These are phyloP conservation scores for Ictalurus furcatus DNA, from an alignment of 2,113 vertebrate species.

Conservation along the genomic window DNA sequence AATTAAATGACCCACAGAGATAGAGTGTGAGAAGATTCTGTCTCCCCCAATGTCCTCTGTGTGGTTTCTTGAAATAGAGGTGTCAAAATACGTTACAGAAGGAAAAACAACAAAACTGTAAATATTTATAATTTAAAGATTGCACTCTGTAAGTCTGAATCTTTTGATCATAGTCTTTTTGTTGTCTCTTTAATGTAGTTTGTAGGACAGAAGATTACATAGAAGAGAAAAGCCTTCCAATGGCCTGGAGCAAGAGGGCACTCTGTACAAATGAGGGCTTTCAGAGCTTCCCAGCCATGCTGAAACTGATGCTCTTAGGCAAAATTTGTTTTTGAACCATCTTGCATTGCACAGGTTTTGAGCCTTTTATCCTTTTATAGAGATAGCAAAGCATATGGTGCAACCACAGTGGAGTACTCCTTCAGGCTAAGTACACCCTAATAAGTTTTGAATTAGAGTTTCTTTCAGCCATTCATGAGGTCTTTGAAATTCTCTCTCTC, in stretches of 20 bases:
- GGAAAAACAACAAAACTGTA: background rate
- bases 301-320: constrained; percentile 40
- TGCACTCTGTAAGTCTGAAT: background rate
- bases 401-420: constrained; percentile 56
- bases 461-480: background rate
- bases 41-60: background rate
- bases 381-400: constrained; percentile 48
- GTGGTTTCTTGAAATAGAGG: background rate
- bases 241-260: constrained; percentile 15
- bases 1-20: too few species aligned
- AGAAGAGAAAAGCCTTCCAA: constrained; percentile 2
- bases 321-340: constrained; percentile 24
- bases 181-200: background rate
- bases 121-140: background rate
- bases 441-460: constrained; percentile 11
- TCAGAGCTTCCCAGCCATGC: constrained; percentile 32
- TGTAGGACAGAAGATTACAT: constrained; percentile 11
- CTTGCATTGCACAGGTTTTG: constrained; percentile 35
- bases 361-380: constrained; percentile 52
- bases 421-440: constrained; percentile 51
- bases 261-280: constrained; percentile 30
- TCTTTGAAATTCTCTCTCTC: background rate
- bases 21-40: background rate
- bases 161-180: background rate
- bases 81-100: background rate